These are phyloP conservation scores for Volucella bombylans DNA, from an alignment of 2,888 invertebrate species.

Conservation along the genomic window DNA sequence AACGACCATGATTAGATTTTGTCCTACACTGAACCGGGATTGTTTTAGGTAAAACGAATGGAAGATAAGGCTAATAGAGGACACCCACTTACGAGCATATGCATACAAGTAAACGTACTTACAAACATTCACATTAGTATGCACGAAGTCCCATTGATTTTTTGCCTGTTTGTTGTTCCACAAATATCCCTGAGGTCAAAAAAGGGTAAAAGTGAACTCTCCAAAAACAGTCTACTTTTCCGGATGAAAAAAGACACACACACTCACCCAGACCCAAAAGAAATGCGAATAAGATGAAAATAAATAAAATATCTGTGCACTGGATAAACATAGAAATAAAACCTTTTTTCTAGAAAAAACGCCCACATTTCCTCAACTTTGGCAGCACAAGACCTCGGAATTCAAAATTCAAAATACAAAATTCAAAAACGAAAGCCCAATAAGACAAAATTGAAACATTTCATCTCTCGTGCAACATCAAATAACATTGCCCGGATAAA, in stretches of 20 bases:
- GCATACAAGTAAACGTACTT: background rate
- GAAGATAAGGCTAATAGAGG: constrained; percentile 42
- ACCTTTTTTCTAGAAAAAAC: no score
- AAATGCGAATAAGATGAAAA: constrained; percentile 40
- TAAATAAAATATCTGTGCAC: constrained; percentile 43
- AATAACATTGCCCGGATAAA: constrained; percentile 27
- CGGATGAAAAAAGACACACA: constrained; percentile 29
- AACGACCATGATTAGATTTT: constrained; percentile 23
- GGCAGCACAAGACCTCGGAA: background rate
- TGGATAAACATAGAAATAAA: background rate
- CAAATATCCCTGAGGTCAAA: constrained; percentile 28
- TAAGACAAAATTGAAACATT: constrained; percentile 50
- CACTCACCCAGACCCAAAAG: background rate
- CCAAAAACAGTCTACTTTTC: constrained; percentile 39
- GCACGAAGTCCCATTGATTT: constrained; percentile 33
- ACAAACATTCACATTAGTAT: no score
- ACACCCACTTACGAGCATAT: background rate
- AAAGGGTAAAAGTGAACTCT: constrained; percentile 41
- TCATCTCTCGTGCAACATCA: constrained; percentile 42
- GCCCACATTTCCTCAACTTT: no score
- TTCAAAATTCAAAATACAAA: constrained; percentile 28
- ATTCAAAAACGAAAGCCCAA: constrained; percentile 30
- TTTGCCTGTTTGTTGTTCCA: constrained; percentile 35
- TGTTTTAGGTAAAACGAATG: constrained; percentile 27
- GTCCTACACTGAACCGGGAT: constrained; percentile 28